Evolutionary conservation across 2,113 vertebrate genomes (phyloP).

Genomic region (Grus americana): DNA sequence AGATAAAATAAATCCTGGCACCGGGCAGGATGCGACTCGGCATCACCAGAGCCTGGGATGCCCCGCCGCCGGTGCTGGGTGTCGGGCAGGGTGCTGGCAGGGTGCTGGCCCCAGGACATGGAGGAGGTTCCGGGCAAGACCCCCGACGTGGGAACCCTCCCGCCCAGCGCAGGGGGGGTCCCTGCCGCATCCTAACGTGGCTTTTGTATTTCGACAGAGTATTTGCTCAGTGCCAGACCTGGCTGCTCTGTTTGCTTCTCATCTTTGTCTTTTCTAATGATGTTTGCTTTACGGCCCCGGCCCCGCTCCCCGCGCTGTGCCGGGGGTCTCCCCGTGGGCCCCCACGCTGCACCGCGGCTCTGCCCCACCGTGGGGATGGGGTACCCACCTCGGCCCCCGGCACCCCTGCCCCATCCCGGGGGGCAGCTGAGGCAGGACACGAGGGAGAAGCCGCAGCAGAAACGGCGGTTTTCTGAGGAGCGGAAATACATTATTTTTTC

Average conservation of each 20-base stretch:
- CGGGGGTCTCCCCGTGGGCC: not conserved
- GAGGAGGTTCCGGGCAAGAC: not conserved
- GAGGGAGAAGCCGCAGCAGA: not conserved
- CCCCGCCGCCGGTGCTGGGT: rapidly evolving
- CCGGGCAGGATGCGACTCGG: rapidly evolving
- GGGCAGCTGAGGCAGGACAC: not conserved
- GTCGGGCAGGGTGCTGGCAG: not conserved
- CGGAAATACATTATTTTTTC: not conserved
- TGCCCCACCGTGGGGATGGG: not conserved
- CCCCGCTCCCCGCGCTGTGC: not conserved
- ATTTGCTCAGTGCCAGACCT: constrained; percentile 59
- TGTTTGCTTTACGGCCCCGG: constrained; percentile 53
- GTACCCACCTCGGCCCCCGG: not conserved
- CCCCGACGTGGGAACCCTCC: not conserved
- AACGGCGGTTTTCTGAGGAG: not conserved
- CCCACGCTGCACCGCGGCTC: rapidly evolving
- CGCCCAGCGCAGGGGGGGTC: not conserved
- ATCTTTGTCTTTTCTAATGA: constrained; percentile 69
- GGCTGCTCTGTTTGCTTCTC: constrained; percentile 70
- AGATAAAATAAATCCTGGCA: not conserved
- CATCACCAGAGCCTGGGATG: not conserved
- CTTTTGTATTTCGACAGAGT: constrained; percentile 15
- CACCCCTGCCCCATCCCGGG: not conserved
- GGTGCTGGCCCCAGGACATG: not conserved
- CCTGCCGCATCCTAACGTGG: not conserved